A percentile compares a stretch with the other conserved stretches of the same genome.
phyloP scores from a whole-genome alignment of 2,888 invertebrate genomes.

The Altica lythri region DNA sequence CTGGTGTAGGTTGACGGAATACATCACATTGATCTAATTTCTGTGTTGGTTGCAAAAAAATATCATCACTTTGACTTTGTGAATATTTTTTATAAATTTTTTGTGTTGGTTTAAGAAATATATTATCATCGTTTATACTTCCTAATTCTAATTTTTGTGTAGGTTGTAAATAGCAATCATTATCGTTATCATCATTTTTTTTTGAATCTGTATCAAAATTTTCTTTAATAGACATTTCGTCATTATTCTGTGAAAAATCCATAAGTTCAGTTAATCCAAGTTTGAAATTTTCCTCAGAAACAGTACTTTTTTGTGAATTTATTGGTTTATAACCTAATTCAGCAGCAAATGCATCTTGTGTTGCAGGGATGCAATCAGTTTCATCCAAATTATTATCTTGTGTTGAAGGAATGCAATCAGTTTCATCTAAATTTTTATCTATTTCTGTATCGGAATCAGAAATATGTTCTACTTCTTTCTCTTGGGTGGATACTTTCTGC shows the following conservation, averaged over 20 bases:
- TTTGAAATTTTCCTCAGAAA: slow-evolving; percentile 43
- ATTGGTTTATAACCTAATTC: slow-evolving; percentile 23
- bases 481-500: neutral
- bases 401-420: slow-evolving; percentile 43
- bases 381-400: slow-evolving; percentile 33
- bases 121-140: slow-evolving; percentile 24
- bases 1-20: slow-evolving; percentile 12
- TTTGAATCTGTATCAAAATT: slow-evolving; percentile 11
- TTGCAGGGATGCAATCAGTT: slow-evolving; percentile 44
- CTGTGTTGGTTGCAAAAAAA: slow-evolving; percentile 26
- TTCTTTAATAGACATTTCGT: slow-evolving; percentile 1
- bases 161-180: no score
- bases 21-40: slow-evolving; percentile 5
- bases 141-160: slow-evolving; percentile 3
- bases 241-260: slow-evolving; percentile 11
- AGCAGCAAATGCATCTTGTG: slow-evolving; percentile 40
- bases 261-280: slow-evolving; percentile 43
- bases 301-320: slow-evolving; percentile 15
- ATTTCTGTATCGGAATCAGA: slow-evolving; percentile 18
- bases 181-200: slow-evolving; percentile 12
- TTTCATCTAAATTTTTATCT: slow-evolving; percentile 36
- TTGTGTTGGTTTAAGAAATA: slow-evolving; percentile 36
- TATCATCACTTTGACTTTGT: slow-evolving; percentile 12
- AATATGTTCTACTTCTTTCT: no score
- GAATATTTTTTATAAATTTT: slow-evolving; percentile 30